These are phyloP conservation scores for Nyctibius bracteatus DNA, from an alignment of 2,113 vertebrate genomes.

Conservation along the genomic window DNA sequence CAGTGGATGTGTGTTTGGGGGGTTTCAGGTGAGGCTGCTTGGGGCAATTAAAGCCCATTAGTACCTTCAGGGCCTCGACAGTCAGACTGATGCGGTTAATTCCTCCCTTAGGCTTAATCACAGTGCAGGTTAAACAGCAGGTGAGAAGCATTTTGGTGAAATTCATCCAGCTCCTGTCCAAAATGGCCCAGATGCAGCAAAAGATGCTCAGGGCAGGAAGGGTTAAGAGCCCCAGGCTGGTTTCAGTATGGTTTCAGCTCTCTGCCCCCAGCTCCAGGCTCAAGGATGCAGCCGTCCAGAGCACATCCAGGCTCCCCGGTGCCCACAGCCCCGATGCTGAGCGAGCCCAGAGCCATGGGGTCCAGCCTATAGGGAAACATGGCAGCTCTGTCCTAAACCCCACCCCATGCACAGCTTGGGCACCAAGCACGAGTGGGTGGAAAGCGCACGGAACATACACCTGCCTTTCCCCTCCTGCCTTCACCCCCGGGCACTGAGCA, in stretches of 20 bases:
- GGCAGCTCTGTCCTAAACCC: not conserved
- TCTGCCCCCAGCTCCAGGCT: not conserved
- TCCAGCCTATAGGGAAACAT: not conserved
- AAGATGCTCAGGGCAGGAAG: not conserved
- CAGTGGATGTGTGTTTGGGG: fast-evolving
- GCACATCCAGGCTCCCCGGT: fast-evolving
- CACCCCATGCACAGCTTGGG: not conserved
- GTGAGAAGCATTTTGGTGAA: not conserved
- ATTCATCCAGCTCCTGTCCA: not conserved
- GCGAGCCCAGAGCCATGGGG: not conserved
- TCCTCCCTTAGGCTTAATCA: not conserved
- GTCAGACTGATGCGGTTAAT: not conserved
- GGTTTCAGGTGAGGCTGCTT: not conserved
- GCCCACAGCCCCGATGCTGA: not conserved
- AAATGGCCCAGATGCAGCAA: not conserved
- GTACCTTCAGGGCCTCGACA: fast-evolving
- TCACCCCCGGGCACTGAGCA: too few species aligned
- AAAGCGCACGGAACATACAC: not conserved
- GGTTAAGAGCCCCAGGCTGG: not conserved
- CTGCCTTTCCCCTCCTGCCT: not conserved
- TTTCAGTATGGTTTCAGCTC: not conserved
- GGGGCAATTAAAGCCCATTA: not conserved
- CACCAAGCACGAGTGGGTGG: not conserved
- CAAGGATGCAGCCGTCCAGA: too few species aligned
- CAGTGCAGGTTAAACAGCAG: not conserved